Base-by-base conservation (phyloP, 2,797 vertebrate species). In the Agapornis canus region DNA sequence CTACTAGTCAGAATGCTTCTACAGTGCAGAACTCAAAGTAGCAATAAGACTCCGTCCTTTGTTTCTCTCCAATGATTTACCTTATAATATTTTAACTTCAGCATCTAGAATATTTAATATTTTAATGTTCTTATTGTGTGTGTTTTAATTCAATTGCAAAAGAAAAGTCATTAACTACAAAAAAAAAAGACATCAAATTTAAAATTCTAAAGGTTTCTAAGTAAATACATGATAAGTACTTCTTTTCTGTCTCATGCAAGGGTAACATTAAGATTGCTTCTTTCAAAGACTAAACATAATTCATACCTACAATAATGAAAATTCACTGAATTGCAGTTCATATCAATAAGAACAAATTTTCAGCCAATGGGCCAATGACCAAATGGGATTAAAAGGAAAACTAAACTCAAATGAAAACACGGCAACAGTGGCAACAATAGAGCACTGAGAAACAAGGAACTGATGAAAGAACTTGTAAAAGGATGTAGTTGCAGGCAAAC, bases 391-490 rank as follows among this genome's bases (percentile, higher is more conserved):
- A 90, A 93, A 93, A 88, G 83, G 40, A 85, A 95, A 95, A 90
- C 56, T 92, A 82, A 86, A 96, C 10, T 16, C 75, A 95, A 92
- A 93, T 66, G 70, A 95, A 97, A 97, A 95, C 86, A 96, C 47
- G 94, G 93, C 86, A 96, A 94, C 89, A 95, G 65, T 78, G 60
- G 77, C 77, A 95, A 85, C 81, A 92, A 90, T 71, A 94, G 26
- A 92, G 82, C 83, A 89, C 66, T 18, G 60, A 90, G 61, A 85
- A 94, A 92, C 77, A 95, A 92, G 60, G 64, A 47, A 39, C 18
- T 6, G 40, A 87, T 60, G 66, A 82, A 92, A 90, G 56, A 77
- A 54, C 65, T 59, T 88, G 27, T 80, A 89, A 86, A 93, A 82
- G 89, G 83, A 94, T 1, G 6, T 10, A 48, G 45, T 70, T 87